Conservation (phyloP, 2,888 invertebrate genomes). For the Sinopyrophorus schimmeli region DNA sequence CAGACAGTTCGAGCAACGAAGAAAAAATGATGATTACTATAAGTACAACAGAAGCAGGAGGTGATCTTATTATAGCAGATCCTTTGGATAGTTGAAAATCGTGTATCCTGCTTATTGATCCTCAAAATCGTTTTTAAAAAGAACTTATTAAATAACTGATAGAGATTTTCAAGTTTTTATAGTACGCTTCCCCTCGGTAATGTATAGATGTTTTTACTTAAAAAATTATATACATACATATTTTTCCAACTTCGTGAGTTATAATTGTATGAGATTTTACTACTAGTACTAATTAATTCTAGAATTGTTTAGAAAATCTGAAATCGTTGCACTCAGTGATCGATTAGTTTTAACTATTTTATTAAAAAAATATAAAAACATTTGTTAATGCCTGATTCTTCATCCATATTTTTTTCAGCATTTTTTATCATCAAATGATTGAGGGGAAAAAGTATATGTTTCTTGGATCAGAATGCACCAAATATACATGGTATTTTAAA, state of each 20-base stretch:
- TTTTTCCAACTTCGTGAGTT: too few species aligned
- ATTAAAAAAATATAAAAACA: constrained; percentile 34
- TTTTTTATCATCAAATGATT: constrained; percentile 69
- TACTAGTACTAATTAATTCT: too few species aligned
- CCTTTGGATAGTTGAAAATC: constrained; percentile 42
- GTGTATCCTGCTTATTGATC: constrained; percentile 21
- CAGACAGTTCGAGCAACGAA: constrained; percentile 71
- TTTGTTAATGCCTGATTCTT: constrained; percentile 61
- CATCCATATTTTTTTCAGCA: constrained; percentile 70
- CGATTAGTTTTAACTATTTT: constrained; percentile 19
- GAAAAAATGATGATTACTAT: constrained; percentile 79
- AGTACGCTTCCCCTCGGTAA: too few species aligned
- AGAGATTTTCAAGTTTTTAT: background rate
- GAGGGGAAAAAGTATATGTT: constrained; percentile 71
- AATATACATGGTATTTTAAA: constrained; percentile 68
- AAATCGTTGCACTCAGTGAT: too few species aligned
- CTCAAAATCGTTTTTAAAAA: constrained; percentile 7
- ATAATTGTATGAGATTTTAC: too few species aligned
- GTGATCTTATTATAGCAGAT: constrained; percentile 54
- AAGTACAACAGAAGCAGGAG: constrained; percentile 60
- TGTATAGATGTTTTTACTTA: too few species aligned
- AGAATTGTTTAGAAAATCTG: too few species aligned
- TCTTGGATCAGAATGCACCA: constrained; percentile 70
- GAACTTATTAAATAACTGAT: background rate
- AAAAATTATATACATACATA: too few species aligned